Percentiles rank a stretch among this genome's conserved stretches.
Conservation (phyloP, 2,113 vertebrate species). For the Otus sunia region DNA sequence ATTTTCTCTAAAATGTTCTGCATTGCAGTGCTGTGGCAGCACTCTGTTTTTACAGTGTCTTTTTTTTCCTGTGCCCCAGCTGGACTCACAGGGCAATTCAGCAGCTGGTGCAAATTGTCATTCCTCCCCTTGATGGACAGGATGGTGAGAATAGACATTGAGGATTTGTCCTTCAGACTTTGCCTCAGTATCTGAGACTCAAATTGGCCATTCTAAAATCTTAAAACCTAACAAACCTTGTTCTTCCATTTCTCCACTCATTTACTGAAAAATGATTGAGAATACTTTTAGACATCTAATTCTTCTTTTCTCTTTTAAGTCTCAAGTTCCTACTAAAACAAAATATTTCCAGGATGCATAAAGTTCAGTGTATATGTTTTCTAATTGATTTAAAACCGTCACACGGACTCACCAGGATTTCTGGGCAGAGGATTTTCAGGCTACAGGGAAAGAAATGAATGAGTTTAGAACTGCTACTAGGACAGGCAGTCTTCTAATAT, state of each 20-base stretch:
- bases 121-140: background rate
- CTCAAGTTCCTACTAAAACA: background rate
- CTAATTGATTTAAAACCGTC: background rate
- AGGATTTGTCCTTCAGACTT: slow-evolving; percentile 17
- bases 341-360: background rate
- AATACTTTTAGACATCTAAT: background rate
- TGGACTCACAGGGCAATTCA: slow-evolving; percentile 3
- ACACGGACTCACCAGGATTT: background rate
- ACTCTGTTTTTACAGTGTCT: background rate
- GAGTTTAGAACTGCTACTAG: background rate
- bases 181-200: background rate
- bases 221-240: background rate
- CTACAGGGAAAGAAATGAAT: background rate
- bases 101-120: slow-evolving; percentile 2
- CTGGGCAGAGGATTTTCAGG: background rate
- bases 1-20: slow-evolving; percentile 44
- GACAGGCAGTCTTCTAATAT: background rate
- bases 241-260: background rate
- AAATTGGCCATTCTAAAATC: background rate
- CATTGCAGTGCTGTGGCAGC: slow-evolving; percentile 42
- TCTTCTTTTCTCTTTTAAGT: background rate
- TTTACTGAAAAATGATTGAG: background rate
- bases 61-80: background rate
- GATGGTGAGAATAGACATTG: background rate
- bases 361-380: background rate